Evolutionary conservation across 2,888 invertebrate genomes (phyloP).

Genomic region (Drosophila cracens): DNA sequence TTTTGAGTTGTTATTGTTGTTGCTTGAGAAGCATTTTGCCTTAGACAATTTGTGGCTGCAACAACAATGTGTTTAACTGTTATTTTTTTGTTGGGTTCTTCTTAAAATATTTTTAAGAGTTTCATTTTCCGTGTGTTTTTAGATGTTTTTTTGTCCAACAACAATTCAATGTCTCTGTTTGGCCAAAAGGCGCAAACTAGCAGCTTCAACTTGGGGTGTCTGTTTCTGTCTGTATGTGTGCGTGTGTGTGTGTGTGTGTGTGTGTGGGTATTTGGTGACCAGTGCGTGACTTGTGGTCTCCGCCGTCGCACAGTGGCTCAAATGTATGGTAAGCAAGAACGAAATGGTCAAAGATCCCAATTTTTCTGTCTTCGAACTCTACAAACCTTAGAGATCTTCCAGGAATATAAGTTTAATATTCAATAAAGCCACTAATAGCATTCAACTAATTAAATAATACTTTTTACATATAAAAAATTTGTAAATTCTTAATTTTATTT

Average conservation of each 20-base stretch:
- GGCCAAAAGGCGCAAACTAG: constrained; percentile 76
- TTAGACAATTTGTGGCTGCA: constrained; percentile 40
- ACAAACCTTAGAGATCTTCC: neutral
- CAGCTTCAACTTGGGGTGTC: constrained; percentile 26
- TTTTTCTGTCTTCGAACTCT: neutral
- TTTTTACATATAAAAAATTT: neutral
- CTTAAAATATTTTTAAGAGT: constrained; percentile 41
- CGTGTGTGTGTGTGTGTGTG: constrained; percentile 34
- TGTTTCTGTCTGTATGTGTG: constrained; percentile 31
- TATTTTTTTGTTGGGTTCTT: constrained; percentile 51
- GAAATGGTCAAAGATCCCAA: neutral
- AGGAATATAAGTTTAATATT: neutral
- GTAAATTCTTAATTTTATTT: neutral
- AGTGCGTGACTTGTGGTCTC: constrained; percentile 73
- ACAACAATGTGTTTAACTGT: constrained; percentile 25
- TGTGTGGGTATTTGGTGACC: constrained; percentile 59
- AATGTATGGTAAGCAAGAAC: neutral
- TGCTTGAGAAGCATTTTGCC: constrained; percentile 49
- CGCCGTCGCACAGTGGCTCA: constrained; percentile 35
- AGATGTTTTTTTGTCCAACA: constrained; percentile 32
- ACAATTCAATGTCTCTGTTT: constrained; percentile 75
- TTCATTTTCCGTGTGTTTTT: constrained; percentile 2
- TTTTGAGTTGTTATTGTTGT: constrained; percentile 29
- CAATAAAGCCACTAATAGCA: neutral
- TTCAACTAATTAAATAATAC: neutral